A percentile compares a stretch with the other conserved stretches of the same genome.
Conservation (phyloP, 2,888 invertebrate species). For the Athripsodes cinereus region DNA sequence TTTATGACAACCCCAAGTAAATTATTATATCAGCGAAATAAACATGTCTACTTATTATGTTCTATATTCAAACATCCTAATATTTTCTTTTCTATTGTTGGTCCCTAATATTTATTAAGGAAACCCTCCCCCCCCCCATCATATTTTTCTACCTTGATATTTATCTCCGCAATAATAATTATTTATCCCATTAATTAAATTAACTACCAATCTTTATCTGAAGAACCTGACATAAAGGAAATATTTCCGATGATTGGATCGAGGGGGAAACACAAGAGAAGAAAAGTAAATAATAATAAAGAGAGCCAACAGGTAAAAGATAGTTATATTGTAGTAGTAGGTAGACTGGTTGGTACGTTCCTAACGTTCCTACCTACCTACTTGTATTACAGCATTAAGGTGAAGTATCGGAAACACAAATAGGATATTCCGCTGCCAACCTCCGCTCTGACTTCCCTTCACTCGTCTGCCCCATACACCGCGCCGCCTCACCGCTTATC, state of each 20-base stretch:
- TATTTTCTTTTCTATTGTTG: no score
- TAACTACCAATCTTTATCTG: slow-evolving; percentile 1
- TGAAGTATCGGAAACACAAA: slow-evolving; percentile 2
- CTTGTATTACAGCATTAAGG: neutral
- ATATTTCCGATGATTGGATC: neutral
- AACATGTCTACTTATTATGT: no score
- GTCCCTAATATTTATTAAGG: no score
- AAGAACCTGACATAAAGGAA: neutral
- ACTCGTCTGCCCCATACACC: neutral
- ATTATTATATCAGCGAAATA: no score
- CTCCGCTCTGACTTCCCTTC: neutral
- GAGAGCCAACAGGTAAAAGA: slow-evolving; percentile 1
- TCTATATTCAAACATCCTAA: no score
- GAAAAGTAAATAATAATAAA: slow-evolving; percentile 2
- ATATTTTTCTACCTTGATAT: neutral
- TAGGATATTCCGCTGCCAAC: neutral
- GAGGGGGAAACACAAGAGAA: neutral
- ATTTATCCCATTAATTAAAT: slow-evolving; percentile 1
- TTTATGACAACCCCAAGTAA: no score
- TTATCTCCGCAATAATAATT: slow-evolving; percentile 1
- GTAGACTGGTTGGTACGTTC: neutral
- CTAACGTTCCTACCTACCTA: no score
- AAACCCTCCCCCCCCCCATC: neutral
- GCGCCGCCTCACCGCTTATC: neutral
- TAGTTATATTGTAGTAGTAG: neutral